Evolutionary conservation across 2,797 vertebrate species (phyloP), one percentile per base, ranked within the genome.

Genomic region (Periophthalmus magnuspinnatus): DNA sequence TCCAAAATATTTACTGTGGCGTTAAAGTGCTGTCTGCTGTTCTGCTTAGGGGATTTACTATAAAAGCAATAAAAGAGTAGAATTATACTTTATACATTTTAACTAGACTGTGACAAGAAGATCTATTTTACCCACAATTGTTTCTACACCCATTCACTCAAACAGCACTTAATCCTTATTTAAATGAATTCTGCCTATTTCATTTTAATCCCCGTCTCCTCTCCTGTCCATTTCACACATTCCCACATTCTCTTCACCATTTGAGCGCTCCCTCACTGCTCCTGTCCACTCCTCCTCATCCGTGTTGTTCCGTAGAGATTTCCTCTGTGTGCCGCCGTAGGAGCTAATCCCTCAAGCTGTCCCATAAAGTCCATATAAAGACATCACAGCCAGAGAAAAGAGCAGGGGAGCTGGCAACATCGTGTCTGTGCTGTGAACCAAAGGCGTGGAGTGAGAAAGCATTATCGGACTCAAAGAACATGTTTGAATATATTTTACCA

Each of bases 321-420:
- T 61, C 19, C 19, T 21, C 59, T 3, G 5, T 1, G 5, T 19
- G 34, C 10, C 34, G 59, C 57, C 17, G 57, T 9, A 33, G 32
- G 57, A 59, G 57, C 32, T 59, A 59, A 59, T 59, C 57, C 57
- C 57, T 59, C 57, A 33, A 59, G 57, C 57, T 59, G 57, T 59
- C 57, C 32, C 57, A 36, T 33, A 36, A 33, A 59, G 32, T 19
- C 57, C 4, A 32, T 17, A 59, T 59, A 59, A 59, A 59, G 57
- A 59, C 57, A 59, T 59, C 32, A 59, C 32, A 59, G 55, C 4
- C 9, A 16, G 57, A 59, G 33, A 34, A 32, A 33, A 17, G 6
- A 33, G 6, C 32, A 9, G 6, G 32, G 57, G 57, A 58, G 24
- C 57, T 14, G 32, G 28, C 57, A 19, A 17, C 57, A n/a, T 34